phyloP scores from a whole-genome alignment of 2,797 vertebrate species.

The Oreochromis mossambicus region DNA sequence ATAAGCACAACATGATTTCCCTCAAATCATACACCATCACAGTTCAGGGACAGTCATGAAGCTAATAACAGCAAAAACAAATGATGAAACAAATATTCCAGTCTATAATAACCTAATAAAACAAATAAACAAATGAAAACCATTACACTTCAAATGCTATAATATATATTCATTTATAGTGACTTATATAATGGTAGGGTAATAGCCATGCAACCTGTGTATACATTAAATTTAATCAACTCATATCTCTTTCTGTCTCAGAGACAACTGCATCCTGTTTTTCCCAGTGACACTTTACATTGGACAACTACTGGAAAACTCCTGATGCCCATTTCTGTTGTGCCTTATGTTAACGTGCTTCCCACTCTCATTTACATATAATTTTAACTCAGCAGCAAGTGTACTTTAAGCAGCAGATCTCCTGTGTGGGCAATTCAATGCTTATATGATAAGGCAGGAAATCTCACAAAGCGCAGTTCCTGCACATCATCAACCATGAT shows the following conservation, averaged over 20 bases:
- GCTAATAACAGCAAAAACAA: background rate
- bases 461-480: conserved; percentile 31
- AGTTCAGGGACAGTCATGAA: background rate
- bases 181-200: background rate
- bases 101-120: background rate
- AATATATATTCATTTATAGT: background rate
- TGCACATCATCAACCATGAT: conserved; percentile 29
- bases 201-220: background rate
- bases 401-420: conserved; percentile 19
- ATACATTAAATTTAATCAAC: background rate
- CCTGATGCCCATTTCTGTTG: background rate
- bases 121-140: background rate
- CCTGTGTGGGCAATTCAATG: conserved; percentile 40
- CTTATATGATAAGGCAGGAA: conserved; percentile 48
- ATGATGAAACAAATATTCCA: background rate
- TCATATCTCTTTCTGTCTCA: background rate
- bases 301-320: background rate
- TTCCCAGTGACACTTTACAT: background rate
- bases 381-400: background rate
- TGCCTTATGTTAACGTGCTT: background rate
- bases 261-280: background rate
- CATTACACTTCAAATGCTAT: background rate
- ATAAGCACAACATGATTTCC: background rate
- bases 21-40: background rate
- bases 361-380: background rate